Evolutionary conservation across 2,888 invertebrate genomes (phyloP).

Genomic region (Neoascia interrupta): DNA sequence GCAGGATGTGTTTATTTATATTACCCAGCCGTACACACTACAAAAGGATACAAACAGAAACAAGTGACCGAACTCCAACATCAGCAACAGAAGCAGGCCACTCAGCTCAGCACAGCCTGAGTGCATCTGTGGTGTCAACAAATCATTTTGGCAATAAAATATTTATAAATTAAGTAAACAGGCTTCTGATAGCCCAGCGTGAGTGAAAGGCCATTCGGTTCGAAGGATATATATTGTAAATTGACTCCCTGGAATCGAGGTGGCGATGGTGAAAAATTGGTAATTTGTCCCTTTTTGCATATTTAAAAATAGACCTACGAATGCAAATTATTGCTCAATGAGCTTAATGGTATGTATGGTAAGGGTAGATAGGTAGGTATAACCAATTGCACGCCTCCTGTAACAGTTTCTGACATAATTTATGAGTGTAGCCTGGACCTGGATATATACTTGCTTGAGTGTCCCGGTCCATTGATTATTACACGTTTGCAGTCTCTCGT

Average conservation of each 20-base stretch:
- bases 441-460: neutral
- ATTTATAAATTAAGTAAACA: slow-evolving; percentile 60
- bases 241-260: neutral
- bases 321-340: slow-evolving; percentile 45
- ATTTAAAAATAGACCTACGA: slow-evolving; percentile 48
- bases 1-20: slow-evolving; percentile 15
- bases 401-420: slow-evolving; percentile 54
- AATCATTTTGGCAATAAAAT: slow-evolving; percentile 62
- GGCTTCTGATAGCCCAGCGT: slow-evolving; percentile 27
- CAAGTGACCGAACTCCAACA: slow-evolving; percentile 32
- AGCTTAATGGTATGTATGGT: too few relatives aligned
- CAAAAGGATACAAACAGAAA: neutral
- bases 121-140: slow-evolving; percentile 60
- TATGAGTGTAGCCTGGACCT: slow-evolving; percentile 36
- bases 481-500: slow-evolving; percentile 19
- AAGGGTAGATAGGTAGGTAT: too few relatives aligned
- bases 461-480: neutral
- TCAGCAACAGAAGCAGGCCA: neutral
- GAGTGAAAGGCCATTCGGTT: neutral
- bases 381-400: slow-evolving; percentile 27
- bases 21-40: neutral
- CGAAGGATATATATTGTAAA: neutral
- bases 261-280: slow-evolving; percentile 46
- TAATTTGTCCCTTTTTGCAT: slow-evolving; percentile 54
- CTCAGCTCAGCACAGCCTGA: slow-evolving; percentile 6